These are phyloP conservation scores for Tapirus terrestris DNA, from an alignment of 2,113 vertebrate species.

Conservation along the genomic window DNA sequence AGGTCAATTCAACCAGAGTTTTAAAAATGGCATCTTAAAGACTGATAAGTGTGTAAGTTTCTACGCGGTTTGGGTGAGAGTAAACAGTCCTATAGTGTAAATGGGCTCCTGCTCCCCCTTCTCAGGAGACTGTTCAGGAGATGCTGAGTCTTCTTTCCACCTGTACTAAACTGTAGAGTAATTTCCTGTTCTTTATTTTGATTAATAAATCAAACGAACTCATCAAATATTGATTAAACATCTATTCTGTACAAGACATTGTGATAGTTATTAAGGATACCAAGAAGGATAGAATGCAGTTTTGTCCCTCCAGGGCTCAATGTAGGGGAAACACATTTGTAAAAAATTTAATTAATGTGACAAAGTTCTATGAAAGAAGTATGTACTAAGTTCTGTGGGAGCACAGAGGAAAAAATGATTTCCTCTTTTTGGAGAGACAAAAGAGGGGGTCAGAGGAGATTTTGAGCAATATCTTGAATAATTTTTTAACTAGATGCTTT, in stretches of 20 bases:
- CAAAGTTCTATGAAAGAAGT: constrained; percentile 56
- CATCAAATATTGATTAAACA: constrained; percentile 78
- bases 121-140: not conserved
- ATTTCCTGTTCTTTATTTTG: constrained; percentile 74
- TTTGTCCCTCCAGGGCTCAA: constrained; percentile 22
- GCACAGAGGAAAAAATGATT: not conserved
- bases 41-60: not conserved
- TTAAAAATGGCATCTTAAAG: not conserved
- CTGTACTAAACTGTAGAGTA: constrained; percentile 60
- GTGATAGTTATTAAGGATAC: constrained; percentile 55
- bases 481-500: not conserved
- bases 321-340: not conserved
- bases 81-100: not conserved
- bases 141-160: constrained; percentile 7
- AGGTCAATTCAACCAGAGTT: not conserved
- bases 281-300: constrained; percentile 20
- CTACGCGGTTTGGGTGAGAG: not conserved
- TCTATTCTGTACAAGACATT: constrained; percentile 55
- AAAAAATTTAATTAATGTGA: constrained; percentile 55
- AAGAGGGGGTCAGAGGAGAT: not conserved
- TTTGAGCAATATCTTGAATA: not conserved
- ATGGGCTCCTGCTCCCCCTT: not conserved
- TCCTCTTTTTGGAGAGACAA: constrained; percentile 2
- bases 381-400: not conserved
- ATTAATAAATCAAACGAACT: constrained; percentile 76